Percentiles rank a stretch among this genome's conserved stretches.
Evolutionary conservation across 2,113 vertebrate genomes (phyloP).

Genomic region (Gobiocypris rarus): DNA sequence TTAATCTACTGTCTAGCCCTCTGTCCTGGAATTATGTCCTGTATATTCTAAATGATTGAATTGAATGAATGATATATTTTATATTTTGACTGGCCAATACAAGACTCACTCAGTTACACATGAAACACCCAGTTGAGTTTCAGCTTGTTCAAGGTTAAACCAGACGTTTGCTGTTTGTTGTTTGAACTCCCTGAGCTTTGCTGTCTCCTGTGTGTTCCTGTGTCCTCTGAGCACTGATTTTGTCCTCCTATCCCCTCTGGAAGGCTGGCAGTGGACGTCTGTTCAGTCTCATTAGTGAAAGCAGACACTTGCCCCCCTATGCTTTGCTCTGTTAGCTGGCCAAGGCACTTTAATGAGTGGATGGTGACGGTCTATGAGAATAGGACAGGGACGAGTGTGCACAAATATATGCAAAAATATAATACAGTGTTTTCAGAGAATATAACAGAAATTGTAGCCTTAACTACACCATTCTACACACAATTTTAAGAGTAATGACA

Average conservation of each 20-base stretch:
- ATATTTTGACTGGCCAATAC: not conserved
- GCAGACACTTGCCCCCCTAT: not conserved
- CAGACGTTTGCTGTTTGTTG: conserved; percentile 2
- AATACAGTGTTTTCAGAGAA: not conserved
- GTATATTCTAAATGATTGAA: not conserved
- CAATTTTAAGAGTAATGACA: too few relatives aligned
- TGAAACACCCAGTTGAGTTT: not conserved
- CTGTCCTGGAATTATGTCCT: not conserved
- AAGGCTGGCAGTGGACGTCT: conserved; percentile 18
- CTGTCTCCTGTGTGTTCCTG: not conserved
- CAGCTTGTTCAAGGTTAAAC: conserved; percentile 11
- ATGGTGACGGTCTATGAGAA: not conserved
- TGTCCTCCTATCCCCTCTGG: conserved; percentile 22
- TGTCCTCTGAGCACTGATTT: conserved; percentile 20
- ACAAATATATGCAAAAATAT: conserved; percentile 7
- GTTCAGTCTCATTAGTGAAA: conserved; percentile 34
- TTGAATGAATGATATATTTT: not conserved
- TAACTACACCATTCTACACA: not conserved
- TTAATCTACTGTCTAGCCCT: not conserved
- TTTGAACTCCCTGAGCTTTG: not conserved
- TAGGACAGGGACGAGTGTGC: not conserved
- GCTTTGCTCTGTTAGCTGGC: conserved; percentile 34
- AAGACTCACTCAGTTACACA: not conserved
- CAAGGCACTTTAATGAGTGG: conserved; percentile 30
- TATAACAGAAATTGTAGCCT: not conserved